phyloP scores from a whole-genome alignment of 2,797 vertebrate genomes.

The Sebastes vulpes region DNA sequence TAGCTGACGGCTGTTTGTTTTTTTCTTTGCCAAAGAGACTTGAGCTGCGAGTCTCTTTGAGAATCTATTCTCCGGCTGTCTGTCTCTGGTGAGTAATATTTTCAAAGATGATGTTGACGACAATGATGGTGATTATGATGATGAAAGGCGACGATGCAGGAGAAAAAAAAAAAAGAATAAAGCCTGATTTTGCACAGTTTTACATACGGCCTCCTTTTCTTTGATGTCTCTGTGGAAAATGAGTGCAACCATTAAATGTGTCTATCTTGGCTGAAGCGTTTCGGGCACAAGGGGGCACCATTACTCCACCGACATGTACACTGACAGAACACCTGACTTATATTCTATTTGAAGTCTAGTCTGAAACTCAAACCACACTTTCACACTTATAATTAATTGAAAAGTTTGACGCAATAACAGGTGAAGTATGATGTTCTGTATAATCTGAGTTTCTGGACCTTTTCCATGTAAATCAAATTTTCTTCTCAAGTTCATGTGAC shows the following conservation, averaged over 20 bases:
- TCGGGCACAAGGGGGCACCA: constrained; percentile 70
- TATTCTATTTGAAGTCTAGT: not conserved
- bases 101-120: constrained; percentile 63
- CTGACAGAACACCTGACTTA: not conserved
- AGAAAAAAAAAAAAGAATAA: constrained; percentile 77
- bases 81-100: constrained; percentile 62
- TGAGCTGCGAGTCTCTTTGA: constrained; percentile 52
- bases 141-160: constrained; percentile 47
- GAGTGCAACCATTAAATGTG: not conserved
- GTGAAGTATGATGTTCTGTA: not conserved
- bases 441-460: not conserved
- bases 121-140: constrained; percentile 63
- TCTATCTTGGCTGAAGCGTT: not conserved
- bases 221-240: constrained; percentile 31
- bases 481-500: not conserved
- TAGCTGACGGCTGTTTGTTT: constrained; percentile 61
- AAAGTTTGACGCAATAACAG: not conserved
- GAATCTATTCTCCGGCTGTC: constrained; percentile 53
- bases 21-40: constrained; percentile 42
- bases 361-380: constrained; percentile 1
- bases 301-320: constrained; percentile 44
- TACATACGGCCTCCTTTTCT: constrained; percentile 67
- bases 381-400: not conserved
- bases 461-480: not conserved
- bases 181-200: constrained; percentile 88